A percentile compares a stretch with the other conserved stretches of the same genome.
Evolutionary conservation across 2,888 invertebrate species (phyloP).

Genomic region (Flexamia atlantica): DNA sequence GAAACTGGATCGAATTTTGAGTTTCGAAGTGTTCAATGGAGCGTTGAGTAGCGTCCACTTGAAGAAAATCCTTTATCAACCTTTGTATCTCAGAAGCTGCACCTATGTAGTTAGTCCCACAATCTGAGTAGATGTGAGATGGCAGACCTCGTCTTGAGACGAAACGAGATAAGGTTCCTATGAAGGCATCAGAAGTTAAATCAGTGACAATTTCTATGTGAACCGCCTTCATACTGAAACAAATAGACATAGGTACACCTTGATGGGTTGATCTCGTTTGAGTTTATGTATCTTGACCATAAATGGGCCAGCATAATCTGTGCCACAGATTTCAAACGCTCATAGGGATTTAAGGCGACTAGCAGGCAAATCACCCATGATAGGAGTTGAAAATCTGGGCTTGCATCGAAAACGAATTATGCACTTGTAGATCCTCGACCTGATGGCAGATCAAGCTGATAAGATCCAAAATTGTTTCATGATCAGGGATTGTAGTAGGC

Average conservation of each 20-base stretch:
- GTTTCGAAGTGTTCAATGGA: too few species aligned
- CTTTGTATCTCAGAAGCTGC: too few species aligned
- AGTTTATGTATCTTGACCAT: not conserved
- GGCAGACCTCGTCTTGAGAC: too few species aligned
- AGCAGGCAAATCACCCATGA: not conserved
- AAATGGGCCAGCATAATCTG: conserved; percentile 4
- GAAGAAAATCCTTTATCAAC: too few species aligned
- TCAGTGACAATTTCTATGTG: too few species aligned
- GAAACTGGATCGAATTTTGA: too few species aligned
- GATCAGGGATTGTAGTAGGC: not conserved
- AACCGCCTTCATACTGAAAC: conserved; percentile 31
- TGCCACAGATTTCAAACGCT: not conserved
- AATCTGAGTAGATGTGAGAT: too few species aligned
- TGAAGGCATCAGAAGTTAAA: too few species aligned
- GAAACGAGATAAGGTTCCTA: too few species aligned
- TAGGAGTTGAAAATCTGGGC: not conserved
- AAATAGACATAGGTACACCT: conserved; percentile 52
- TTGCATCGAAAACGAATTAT: not conserved
- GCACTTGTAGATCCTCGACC: not conserved
- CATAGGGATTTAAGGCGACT: not conserved
- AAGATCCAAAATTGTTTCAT: not conserved
- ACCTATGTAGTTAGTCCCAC: too few species aligned
- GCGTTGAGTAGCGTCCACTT: too few species aligned
- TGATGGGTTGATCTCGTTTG: not conserved
- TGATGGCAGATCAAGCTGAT: not conserved